Percentiles rank a stretch among this genome's conserved stretches.
Conservation (phyloP, 2,113 vertebrate genomes). For the Physeter macrocephalus region DNA sequence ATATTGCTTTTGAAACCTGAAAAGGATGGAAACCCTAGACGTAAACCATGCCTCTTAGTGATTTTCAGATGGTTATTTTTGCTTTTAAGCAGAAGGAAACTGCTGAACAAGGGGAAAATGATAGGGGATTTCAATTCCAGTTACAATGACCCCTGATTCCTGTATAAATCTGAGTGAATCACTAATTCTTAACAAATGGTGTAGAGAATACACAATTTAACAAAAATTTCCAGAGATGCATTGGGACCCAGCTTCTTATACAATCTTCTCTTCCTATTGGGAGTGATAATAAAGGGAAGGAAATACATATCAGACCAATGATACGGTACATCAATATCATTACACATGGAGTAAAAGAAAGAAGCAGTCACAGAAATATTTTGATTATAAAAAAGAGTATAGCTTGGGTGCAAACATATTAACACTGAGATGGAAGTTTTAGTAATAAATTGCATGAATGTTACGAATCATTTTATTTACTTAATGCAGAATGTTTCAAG, state of each 20-base stretch:
- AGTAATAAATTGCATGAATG: neutral
- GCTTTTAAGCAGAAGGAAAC: neutral
- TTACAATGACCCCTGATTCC: neutral
- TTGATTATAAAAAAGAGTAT: neutral
- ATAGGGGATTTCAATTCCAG: neutral
- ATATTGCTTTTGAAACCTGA: neutral
- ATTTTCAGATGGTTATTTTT: neutral
- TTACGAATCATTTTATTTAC: neutral
- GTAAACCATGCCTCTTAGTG: neutral
- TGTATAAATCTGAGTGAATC: neutral
- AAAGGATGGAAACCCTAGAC: neutral
- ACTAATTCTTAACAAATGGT: neutral
- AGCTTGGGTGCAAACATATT: neutral
- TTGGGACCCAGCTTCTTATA: neutral
- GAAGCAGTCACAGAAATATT: neutral
- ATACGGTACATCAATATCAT: neutral
- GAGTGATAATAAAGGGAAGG: neutral
- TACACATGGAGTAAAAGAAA: neutral
- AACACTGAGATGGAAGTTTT: neutral
- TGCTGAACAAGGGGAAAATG: neutral
- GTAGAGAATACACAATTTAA: neutral
- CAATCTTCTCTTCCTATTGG: neutral
- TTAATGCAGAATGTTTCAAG: neutral
- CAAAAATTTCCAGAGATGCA: neutral
- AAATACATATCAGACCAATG: neutral